A percentile compares a stretch with the other conserved stretches of the same genome.
phyloP scores from a whole-genome alignment of 2,113 vertebrate species.

The Oceanodroma tethys region DNA sequence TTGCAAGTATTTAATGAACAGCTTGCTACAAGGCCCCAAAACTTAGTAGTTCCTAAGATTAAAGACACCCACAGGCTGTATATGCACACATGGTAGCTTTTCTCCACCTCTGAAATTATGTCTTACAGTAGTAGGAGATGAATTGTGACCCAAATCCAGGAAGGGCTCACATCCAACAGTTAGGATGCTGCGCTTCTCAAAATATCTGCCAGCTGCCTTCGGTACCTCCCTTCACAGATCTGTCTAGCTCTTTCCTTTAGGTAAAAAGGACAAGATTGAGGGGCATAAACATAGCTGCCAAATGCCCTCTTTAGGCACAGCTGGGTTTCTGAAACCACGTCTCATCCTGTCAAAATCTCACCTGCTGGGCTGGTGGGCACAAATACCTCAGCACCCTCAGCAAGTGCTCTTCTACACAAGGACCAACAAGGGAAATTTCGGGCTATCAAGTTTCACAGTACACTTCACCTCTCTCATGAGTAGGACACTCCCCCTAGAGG shows the following conservation, averaged over 20 bases:
- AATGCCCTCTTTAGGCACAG: background rate
- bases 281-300: background rate
- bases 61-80: background rate
- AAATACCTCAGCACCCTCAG: background rate
- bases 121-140: background rate
- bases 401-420: background rate
- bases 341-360: background rate
- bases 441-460: background rate
- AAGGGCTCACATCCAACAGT: background rate
- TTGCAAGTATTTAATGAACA: background rate
- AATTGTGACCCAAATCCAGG: slow-evolving; percentile 1
- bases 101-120: background rate
- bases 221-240: background rate
- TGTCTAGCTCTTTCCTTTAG: background rate
- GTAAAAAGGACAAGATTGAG: background rate
- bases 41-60: background rate
- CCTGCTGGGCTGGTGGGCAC: background rate
- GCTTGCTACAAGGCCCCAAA: background rate
- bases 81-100: background rate
- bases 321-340: background rate
- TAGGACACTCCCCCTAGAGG: background rate
- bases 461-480: background rate
- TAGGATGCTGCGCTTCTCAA: background rate
- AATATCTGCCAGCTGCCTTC: slow-evolving; percentile 25
- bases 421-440: background rate